Evolutionary conservation across 2,797 vertebrate species (phyloP), one percentile per base, ranked within the genome.

Genomic region (Anisognathus igniventris): DNA sequence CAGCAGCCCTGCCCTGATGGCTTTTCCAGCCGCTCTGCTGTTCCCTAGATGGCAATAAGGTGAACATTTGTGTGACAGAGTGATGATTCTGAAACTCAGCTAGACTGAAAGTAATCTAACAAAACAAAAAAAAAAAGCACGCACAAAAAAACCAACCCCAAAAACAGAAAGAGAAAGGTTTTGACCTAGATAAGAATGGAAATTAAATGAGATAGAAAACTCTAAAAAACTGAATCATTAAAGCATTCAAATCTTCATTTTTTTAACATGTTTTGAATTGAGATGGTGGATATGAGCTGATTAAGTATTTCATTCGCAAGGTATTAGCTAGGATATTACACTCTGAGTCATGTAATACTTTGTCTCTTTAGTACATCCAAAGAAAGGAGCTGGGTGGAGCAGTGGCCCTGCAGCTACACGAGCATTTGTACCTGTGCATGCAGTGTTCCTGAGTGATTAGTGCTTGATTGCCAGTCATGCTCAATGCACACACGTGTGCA

Each of bases 1-100:
- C 57, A 88, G 65, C 68, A 92, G 54, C 48, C 33, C 48, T 87
- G 60, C 45, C 65, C 89, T 87, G 67, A 80, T 93, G 87, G 53
- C 87, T 94, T 91, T 92, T 94, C 74, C 89, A 94, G 78, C 22
- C 3, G 0, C 57, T 87, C 37, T 71, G 42, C 65, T 86, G 64
- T 87, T 95, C 81, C 86, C 78, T 82, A 64, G 61, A 65, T 91
- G 65, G 71, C 57, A 82, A 57, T 93, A 90, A 86, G 44, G 53
- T 89, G 75, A 94, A 64, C 72, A 47, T 79, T 85, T 66, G 27
- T 94, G 89, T 79, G 84, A 73, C 44, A 76, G 40, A 76, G 48
- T 53, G 85, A 86, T 91, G 72, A 61, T 85, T 85, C 86, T 93
- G 65, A 93, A 92, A 74, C n/a, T 74, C 37, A 44, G 74, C 62